phyloP scores from a whole-genome alignment of 1,140 invertebrate genomes.

The Hermetia illucens region DNA sequence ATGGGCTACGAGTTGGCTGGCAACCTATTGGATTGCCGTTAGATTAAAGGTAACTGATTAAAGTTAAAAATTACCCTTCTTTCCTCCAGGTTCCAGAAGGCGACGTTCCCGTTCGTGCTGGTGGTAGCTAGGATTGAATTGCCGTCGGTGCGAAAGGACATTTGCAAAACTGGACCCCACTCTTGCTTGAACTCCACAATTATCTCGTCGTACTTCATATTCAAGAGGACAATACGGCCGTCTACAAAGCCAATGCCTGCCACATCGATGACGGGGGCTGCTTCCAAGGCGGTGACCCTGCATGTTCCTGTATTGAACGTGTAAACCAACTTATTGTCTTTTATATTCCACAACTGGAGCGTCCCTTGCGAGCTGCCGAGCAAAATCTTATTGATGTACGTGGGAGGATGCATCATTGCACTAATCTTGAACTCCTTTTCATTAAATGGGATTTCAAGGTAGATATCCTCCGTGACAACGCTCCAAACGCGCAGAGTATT shows the following conservation, averaged over 20 bases:
- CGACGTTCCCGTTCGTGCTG: conserved; percentile 64
- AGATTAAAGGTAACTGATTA: neutral
- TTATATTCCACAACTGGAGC: conserved; percentile 85
- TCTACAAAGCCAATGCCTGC: conserved; percentile 70
- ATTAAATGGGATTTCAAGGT: conserved; percentile 56
- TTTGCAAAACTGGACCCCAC: conserved; percentile 73
- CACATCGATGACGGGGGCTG: conserved; percentile 81
- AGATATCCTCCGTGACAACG: conserved; percentile 54
- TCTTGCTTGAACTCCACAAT: conserved; percentile 82
- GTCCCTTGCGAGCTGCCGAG: conserved; percentile 78
- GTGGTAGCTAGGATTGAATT: conserved; percentile 75
- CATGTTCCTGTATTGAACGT: conserved; percentile 66
- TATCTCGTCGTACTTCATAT: conserved; percentile 74
- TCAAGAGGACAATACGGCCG: conserved; percentile 77
- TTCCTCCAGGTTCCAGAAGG: conserved; percentile 89
- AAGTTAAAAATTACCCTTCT: conserved; percentile 40
- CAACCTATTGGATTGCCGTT: conserved; percentile 5
- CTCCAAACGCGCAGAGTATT: conserved; percentile 76
- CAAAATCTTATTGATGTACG: conserved; percentile 92
- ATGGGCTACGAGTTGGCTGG: conserved; percentile 46
- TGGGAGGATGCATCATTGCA: conserved; percentile 71
- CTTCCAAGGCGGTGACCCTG: conserved; percentile 55
- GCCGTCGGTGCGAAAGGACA: conserved; percentile 81
- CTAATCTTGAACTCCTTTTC: conserved; percentile 60
- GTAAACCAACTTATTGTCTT: conserved; percentile 61